Conservation (phyloP, 2,888 invertebrate genomes). For the Aromia moschata region DNA sequence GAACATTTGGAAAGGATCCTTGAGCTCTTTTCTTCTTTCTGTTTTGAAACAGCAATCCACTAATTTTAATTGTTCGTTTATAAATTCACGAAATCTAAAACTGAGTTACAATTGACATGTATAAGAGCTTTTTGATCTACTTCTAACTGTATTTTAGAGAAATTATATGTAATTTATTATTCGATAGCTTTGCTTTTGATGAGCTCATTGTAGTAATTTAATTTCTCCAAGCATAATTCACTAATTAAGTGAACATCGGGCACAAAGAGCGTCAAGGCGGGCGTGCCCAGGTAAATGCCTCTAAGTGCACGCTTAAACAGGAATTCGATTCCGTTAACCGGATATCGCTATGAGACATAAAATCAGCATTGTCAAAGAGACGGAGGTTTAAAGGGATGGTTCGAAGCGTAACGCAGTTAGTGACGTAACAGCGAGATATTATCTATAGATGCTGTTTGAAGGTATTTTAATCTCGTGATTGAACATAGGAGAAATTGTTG, state of each 20-base stretch:
- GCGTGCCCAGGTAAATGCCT: constrained; percentile 9
- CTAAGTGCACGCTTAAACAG: neutral
- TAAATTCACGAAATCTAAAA: too few relatives aligned
- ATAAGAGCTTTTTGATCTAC: too few relatives aligned
- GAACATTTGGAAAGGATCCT: too few relatives aligned
- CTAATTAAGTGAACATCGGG: constrained; percentile 9
- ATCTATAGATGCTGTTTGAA: too few relatives aligned
- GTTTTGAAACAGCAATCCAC: too few relatives aligned
- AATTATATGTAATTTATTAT: too few relatives aligned
- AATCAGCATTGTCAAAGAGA: neutral
- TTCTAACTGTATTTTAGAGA: too few relatives aligned
- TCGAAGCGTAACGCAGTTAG: neutral
- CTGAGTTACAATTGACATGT: too few relatives aligned
- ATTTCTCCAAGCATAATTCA: constrained; percentile 3
- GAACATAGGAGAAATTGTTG: too few relatives aligned
- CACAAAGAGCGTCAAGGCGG: constrained; percentile 8
- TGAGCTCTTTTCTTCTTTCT: too few relatives aligned
- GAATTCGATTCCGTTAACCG: constrained; percentile 5
- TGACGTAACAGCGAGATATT: neutral
- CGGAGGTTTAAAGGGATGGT: neutral
- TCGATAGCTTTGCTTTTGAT: neutral
- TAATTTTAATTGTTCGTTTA: too few relatives aligned
- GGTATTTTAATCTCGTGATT: too few relatives aligned
- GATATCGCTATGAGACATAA: constrained; percentile 1
- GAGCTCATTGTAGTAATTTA: constrained; percentile 1